These are phyloP conservation scores for Silurus aristotelis DNA, from an alignment of 2,797 vertebrate species.

Conservation along the genomic window DNA sequence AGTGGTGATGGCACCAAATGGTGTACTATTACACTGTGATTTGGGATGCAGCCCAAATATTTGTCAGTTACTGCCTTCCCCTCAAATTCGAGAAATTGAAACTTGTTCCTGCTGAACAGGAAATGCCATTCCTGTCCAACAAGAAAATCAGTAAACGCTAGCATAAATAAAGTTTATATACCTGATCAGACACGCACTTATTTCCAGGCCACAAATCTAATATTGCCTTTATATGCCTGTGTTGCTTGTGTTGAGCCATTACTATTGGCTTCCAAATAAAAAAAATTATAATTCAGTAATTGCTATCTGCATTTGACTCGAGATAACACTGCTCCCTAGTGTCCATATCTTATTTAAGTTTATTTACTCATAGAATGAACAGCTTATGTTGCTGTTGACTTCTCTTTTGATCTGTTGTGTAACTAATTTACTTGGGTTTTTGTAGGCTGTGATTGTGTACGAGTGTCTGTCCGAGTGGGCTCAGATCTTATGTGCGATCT, in stretches of 20 bases:
- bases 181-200: not conserved
- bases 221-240: too few species aligned
- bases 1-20: not conserved
- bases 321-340: constrained; percentile 40
- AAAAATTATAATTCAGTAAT: not conserved
- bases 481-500: constrained; percentile 93
- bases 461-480: constrained; percentile 97
- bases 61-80: not conserved
- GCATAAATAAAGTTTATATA: not conserved
- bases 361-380: constrained; percentile 4
- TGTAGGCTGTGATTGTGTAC: constrained; percentile 89
- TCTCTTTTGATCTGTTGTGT: not conserved
- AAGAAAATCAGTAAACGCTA: not conserved
- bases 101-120: too few species aligned
- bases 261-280: not conserved
- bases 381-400: constrained; percentile 12
- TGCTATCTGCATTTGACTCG: not conserved
- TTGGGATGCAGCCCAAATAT: not conserved
- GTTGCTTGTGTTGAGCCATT: not conserved
- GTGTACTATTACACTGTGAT: not conserved
- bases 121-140: not conserved
- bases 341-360: not conserved
- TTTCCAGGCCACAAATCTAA: not conserved
- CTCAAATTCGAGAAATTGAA: not conserved
- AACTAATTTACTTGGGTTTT: not conserved